phyloP scores from a whole-genome alignment of 2,113 vertebrate species.

The Gallinago undulata region DNA sequence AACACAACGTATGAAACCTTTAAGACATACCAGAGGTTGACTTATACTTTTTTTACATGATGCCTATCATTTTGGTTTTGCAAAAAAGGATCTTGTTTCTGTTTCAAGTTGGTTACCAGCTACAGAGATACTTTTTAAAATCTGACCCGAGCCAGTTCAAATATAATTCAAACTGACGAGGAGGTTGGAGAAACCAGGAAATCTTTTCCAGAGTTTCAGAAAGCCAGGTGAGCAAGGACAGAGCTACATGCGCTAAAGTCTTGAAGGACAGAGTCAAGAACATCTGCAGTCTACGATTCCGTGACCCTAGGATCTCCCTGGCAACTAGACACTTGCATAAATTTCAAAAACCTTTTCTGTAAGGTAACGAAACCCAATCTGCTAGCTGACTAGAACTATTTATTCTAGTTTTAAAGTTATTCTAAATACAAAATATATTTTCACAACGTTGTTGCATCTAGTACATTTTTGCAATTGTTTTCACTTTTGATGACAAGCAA shows the following conservation, averaged over 20 bases:
- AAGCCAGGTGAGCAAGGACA: neutral
- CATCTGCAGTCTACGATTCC: neutral
- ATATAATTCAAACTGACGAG: neutral
- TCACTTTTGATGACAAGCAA: neutral
- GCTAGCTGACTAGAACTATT: neutral
- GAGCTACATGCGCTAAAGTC: neutral
- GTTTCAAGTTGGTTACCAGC: neutral
- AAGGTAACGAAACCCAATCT: neutral
- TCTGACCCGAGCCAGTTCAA: neutral
- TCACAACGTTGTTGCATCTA: neutral
- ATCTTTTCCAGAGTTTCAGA: neutral
- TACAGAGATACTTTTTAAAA: neutral
- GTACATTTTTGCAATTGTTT: neutral
- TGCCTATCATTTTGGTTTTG: neutral
- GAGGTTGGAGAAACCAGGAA: neutral
- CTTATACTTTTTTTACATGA: neutral
- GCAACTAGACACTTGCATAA: neutral
- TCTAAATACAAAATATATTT: neutral
- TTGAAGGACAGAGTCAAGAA: neutral
- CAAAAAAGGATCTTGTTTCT: neutral
- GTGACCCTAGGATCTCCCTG: neutral
- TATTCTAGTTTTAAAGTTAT: neutral
- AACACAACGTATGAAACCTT: neutral
- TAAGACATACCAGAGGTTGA: accelerated
- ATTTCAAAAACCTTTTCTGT: neutral